Conservation (phyloP, 1,140 invertebrate species). For the Pachypsylla venusta region DNA sequence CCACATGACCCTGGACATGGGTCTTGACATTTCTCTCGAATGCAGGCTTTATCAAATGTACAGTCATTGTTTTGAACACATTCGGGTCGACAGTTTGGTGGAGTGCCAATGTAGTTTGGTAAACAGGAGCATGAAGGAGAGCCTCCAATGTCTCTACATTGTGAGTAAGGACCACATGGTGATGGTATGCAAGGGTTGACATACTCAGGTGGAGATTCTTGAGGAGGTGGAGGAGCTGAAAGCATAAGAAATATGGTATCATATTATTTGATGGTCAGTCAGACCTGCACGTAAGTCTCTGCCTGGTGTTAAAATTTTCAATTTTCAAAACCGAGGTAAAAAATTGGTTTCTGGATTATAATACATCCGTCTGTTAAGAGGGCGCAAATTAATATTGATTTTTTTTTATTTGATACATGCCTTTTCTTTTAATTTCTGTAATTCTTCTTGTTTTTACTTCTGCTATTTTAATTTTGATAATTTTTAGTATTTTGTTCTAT, state of each 20-base stretch:
- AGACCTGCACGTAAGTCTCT: too few relatives aligned
- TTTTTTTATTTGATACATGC: too few relatives aligned
- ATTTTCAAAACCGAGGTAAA: too few relatives aligned
- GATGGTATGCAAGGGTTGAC: constrained; percentile 43
- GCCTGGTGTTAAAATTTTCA: too few relatives aligned
- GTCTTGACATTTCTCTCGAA: constrained; percentile 47
- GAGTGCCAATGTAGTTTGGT: constrained; percentile 35
- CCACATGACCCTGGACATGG: constrained; percentile 53
- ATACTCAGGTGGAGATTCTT: constrained; percentile 17
- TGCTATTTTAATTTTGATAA: too few relatives aligned
- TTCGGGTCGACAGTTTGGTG: constrained; percentile 44
- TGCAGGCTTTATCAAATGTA: constrained; percentile 41
- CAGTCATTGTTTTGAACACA: constrained; percentile 51
- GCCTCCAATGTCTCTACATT: constrained; percentile 45
- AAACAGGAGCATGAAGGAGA: constrained; percentile 47
- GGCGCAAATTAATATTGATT: too few relatives aligned
- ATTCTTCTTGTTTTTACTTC: too few relatives aligned
- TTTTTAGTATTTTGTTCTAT: too few relatives aligned
- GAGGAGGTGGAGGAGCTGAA: constrained; percentile 33
- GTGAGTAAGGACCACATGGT: constrained; percentile 51
- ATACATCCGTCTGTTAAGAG: too few relatives aligned
- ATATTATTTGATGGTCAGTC: too few relatives aligned
- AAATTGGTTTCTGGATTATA: too few relatives aligned
- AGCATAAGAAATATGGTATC: constrained; percentile 36
- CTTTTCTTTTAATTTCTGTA: too few relatives aligned